These are phyloP conservation scores for Dioctria linearis DNA, from an alignment of 2,888 invertebrate genomes.

Conservation along the genomic window DNA sequence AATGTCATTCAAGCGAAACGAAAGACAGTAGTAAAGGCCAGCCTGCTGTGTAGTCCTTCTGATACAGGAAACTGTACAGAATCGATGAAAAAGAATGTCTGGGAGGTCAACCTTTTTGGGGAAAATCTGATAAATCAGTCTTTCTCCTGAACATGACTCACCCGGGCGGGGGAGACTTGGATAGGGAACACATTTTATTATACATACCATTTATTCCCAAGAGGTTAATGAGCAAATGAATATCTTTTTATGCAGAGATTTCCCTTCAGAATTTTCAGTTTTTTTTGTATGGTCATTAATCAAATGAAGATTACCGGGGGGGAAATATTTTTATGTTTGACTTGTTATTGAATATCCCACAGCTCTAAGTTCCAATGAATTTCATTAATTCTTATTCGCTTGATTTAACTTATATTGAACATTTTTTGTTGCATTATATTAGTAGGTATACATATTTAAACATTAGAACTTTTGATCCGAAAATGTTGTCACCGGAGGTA, in stretches of 20 bases:
- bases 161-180: background rate
- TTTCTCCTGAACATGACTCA: conserved; percentile 33
- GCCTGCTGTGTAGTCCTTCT: background rate
- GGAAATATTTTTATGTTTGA: no score
- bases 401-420: no score
- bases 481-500: no score
- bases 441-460: no score
- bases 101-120: conserved; percentile 23
- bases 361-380: no score
- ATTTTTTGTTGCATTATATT: no score
- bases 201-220: conserved; percentile 19
- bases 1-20: conserved; percentile 33
- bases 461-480: no score
- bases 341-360: no score
- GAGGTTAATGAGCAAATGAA: conserved; percentile 42
- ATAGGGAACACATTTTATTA: conserved; percentile 49
- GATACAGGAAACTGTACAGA: background rate
- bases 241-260: background rate
- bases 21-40: conserved; percentile 11
- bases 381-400: no score
- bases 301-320: no score
- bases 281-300: no score
- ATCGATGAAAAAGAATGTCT: background rate
- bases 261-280: no score
- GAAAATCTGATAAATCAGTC: conserved; percentile 44